These are phyloP conservation scores for Bombus pyrosoma DNA, from an alignment of 1,140 invertebrate species.

Conservation along the genomic window DNA sequence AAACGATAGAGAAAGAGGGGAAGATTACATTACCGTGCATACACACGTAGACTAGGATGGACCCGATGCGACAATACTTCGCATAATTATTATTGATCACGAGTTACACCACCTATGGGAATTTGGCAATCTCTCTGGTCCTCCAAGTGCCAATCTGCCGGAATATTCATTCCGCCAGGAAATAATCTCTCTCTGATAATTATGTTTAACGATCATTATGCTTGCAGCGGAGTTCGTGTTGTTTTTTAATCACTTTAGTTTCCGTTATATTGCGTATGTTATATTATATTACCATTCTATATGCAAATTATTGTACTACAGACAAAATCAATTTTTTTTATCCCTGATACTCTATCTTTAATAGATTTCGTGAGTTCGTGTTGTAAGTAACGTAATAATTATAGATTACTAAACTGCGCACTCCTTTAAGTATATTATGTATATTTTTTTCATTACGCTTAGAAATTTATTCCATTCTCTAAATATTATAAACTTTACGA, in stretches of 20 bases:
- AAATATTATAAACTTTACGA: too few relatives aligned
- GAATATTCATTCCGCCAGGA: slow-evolving; percentile 62
- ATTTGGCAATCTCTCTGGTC: slow-evolving; percentile 38
- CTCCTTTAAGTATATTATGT: too few relatives aligned
- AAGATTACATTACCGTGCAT: slow-evolving; percentile 29
- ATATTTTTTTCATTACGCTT: too few relatives aligned
- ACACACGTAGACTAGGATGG: slow-evolving; percentile 12
- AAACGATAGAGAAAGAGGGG: slow-evolving; percentile 19
- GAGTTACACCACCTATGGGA: slow-evolving; percentile 54
- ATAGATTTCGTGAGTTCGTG: too few relatives aligned
- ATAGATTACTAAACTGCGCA: too few relatives aligned
- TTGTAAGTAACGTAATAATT: too few relatives aligned
- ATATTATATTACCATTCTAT: not conserved
- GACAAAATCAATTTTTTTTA: not conserved
- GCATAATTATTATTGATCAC: slow-evolving; percentile 68
- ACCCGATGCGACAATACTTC: slow-evolving; percentile 40
- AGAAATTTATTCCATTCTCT: too few relatives aligned
- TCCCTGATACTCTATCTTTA: not conserved
- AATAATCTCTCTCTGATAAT: slow-evolving; percentile 62
- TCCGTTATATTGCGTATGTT: not conserved
- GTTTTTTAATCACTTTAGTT: not conserved
- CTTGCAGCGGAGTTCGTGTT: not conserved
- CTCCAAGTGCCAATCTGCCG: slow-evolving; percentile 56
- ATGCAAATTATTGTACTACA: not conserved
- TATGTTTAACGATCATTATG: slow-evolving; percentile 30